These are phyloP conservation scores for Chloropsis hardwickii DNA, from an alignment of 2,113 vertebrate genomes.

Conservation along the genomic window DNA sequence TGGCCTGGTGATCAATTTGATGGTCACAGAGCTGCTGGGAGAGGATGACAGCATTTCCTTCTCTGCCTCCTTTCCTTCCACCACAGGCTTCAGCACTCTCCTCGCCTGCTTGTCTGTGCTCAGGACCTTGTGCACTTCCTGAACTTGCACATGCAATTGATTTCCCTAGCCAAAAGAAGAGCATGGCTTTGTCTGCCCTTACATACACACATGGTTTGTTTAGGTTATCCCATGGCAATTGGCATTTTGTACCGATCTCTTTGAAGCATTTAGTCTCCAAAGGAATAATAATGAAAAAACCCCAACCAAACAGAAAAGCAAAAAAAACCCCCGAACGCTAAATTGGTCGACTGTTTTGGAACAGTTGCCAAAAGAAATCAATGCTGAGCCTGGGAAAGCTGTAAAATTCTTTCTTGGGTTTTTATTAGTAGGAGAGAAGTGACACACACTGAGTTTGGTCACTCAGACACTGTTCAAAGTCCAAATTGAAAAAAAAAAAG, in stretches of 20 bases:
- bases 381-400: background rate
- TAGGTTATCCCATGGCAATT: background rate
- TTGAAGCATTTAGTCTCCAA: background rate
- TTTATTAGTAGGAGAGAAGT: slow-evolving; percentile 1
- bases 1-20: background rate
- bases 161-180: background rate
- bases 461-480: background rate
- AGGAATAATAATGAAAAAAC: background rate
- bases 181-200: background rate
- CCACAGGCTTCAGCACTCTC: background rate
- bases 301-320: background rate
- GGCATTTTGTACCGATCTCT: background rate
- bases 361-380: background rate
- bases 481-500: background rate
- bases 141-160: background rate
- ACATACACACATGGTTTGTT: background rate
- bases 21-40: background rate
- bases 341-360: background rate
- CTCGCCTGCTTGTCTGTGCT: background rate
- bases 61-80: background rate
- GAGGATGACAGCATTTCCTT: background rate
- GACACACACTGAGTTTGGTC: background rate
- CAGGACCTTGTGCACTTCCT: background rate
- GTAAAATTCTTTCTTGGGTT: background rate
- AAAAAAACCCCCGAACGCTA: background rate